A percentile compares a stretch with the other conserved stretches of the same genome.
These are phyloP conservation scores for Brachionus plicatilis DNA, from an alignment of 1,140 invertebrate genomes.

Conservation along the genomic window DNA sequence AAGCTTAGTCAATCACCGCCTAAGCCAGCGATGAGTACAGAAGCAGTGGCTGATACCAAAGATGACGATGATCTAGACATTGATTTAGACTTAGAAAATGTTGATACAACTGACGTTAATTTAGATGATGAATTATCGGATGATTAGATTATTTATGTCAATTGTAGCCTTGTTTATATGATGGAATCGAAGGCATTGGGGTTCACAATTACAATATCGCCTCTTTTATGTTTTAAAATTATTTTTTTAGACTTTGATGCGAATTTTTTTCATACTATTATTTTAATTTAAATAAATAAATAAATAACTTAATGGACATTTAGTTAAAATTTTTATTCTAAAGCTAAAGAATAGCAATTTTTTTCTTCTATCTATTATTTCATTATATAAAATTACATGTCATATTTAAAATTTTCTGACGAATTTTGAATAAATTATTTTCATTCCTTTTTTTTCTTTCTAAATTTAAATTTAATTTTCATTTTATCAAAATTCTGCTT, in stretches of 20 bases:
- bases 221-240: not conserved
- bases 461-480: no score
- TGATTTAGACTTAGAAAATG: slow-evolving; percentile 35
- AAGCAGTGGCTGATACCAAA: not conserved
- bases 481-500: no score
- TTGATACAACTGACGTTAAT: slow-evolving; percentile 35
- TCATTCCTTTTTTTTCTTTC: no score
- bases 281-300: slow-evolving; percentile 31
- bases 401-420: no score
- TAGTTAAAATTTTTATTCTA: not conserved
- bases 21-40: not conserved
- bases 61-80: slow-evolving; percentile 28
- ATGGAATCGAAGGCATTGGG: not conserved
- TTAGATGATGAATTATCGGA: slow-evolving; percentile 39
- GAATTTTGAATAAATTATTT: no score
- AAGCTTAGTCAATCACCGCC: slow-evolving; percentile 18
- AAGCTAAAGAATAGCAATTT: not conserved
- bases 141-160: not conserved
- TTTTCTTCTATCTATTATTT: not conserved
- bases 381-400: not conserved
- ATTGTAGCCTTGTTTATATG: slow-evolving; percentile 7
- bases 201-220: not conserved
- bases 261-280: slow-evolving; percentile 13
- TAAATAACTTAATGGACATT: not conserved
- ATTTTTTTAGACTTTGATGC: slow-evolving; percentile 34